A percentile compares a stretch with the other conserved stretches of the same genome.
phyloP scores from a whole-genome alignment of 2,888 invertebrate species.

The Tinea pellionella region DNA sequence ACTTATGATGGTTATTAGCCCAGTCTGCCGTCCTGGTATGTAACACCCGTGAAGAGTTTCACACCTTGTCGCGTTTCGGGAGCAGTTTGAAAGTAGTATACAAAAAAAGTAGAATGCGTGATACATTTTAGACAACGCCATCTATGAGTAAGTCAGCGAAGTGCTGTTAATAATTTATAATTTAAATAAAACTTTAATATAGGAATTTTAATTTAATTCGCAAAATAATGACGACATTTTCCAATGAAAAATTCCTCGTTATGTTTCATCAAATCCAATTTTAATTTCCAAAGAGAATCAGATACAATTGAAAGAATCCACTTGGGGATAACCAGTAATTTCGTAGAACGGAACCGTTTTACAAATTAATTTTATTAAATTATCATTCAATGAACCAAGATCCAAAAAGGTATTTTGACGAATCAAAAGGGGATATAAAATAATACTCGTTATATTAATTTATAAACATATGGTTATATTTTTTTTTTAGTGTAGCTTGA shows the following conservation, averaged over 20 bases:
- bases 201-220: neutral
- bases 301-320: neutral
- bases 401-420: neutral
- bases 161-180: too few species aligned
- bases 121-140: too few species aligned
- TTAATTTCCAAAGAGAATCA: neutral
- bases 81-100: too few species aligned
- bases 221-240: neutral
- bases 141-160: too few species aligned
- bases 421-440: neutral
- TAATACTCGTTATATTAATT: neutral
- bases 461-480: too few species aligned
- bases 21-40: too few species aligned
- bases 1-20: too few species aligned
- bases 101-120: too few species aligned
- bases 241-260: neutral
- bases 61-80: too few species aligned
- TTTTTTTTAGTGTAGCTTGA: too few species aligned
- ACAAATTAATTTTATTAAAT: conserved; percentile 3
- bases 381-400: conserved; percentile 3
- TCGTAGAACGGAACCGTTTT: neutral
- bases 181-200: too few species aligned
- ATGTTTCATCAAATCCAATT: neutral
- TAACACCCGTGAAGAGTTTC: too few species aligned
- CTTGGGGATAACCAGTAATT: conserved; percentile 5